Evolutionary conservation across 2,797 vertebrate species (phyloP).

Genomic region (Cyprinella venusta): DNA sequence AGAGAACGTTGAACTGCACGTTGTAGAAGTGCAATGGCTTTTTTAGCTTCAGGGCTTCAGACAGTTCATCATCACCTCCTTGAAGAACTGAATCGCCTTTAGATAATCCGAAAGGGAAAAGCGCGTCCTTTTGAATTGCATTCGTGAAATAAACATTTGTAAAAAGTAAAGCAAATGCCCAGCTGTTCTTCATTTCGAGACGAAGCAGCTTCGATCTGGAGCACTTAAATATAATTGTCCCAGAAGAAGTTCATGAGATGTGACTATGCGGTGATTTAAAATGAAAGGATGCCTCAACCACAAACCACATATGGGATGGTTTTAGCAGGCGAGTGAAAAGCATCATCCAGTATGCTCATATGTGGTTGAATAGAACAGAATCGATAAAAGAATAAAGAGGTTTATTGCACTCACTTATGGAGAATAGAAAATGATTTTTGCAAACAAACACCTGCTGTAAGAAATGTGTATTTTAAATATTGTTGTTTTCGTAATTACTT

Average conservation of each 20-base stretch:
- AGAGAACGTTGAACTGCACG: conserved; percentile 69
- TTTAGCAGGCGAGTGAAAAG: background rate
- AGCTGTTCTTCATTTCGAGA: conserved; percentile 34
- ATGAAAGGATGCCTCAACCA: conserved; percentile 32
- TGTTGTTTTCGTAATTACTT: background rate
- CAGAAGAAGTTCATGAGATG: conserved; percentile 14
- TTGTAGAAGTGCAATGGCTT: conserved; percentile 73
- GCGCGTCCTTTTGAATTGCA: conserved; percentile 63
- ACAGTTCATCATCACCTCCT: conserved; percentile 78
- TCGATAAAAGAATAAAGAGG: too few relatives aligned
- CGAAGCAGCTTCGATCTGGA: background rate
- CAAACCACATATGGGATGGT: conserved; percentile 20
- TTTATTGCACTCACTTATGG: too few relatives aligned
- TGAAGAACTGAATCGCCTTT: conserved; percentile 69
- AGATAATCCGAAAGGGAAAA: conserved; percentile 71
- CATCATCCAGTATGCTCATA: background rate
- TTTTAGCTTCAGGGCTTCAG: conserved; percentile 64
- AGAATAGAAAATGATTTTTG: background rate
- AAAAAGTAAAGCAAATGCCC: conserved; percentile 27
- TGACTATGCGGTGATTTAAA: conserved; percentile 32
- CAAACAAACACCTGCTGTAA: background rate
- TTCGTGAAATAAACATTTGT: conserved; percentile 40
- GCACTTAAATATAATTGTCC: background rate
- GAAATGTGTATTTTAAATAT: background rate
- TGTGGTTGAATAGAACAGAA: too few relatives aligned